Conservation (phyloP, 1,140 invertebrate genomes). For the Harlomillsia oculata region DNA sequence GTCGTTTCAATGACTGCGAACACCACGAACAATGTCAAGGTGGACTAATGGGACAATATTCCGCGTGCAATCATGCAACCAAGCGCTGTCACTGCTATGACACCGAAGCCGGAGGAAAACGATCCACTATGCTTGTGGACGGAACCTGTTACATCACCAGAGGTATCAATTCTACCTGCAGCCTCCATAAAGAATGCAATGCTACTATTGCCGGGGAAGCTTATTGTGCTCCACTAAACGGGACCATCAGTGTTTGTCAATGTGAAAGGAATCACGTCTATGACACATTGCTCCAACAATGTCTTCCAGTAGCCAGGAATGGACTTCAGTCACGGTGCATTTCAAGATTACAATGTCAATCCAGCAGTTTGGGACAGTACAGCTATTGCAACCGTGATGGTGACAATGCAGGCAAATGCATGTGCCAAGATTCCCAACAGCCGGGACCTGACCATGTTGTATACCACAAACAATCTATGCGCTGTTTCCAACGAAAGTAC, state of each 20-base stretch:
- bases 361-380: not conserved
- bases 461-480: not conserved
- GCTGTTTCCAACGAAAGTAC: not conserved
- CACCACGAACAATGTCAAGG: slow-evolving; percentile 14
- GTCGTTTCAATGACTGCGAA: not conserved
- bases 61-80: not conserved
- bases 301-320: not conserved
- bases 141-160: slow-evolving; percentile 5
- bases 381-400: slow-evolving; percentile 1
- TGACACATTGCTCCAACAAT: not conserved
- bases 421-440: slow-evolving; percentile 6
- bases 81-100: slow-evolving; percentile 9
- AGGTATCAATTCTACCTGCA: slow-evolving; percentile 5
- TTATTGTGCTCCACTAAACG: not conserved
- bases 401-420: slow-evolving; percentile 2
- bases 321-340: slow-evolving; percentile 1
- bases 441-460: not conserved
- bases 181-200: slow-evolving; percentile 4
- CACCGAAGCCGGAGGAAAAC: not conserved
- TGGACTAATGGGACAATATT: slow-evolving; percentile 5
- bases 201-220: slow-evolving; percentile 4
- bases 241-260: not conserved
- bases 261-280: not conserved
- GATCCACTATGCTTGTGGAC: not conserved
- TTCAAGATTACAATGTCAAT: slow-evolving; percentile 7